Conservation (phyloP, 1,140 invertebrate genomes). For the Drosophila sulfurigaster region DNA sequence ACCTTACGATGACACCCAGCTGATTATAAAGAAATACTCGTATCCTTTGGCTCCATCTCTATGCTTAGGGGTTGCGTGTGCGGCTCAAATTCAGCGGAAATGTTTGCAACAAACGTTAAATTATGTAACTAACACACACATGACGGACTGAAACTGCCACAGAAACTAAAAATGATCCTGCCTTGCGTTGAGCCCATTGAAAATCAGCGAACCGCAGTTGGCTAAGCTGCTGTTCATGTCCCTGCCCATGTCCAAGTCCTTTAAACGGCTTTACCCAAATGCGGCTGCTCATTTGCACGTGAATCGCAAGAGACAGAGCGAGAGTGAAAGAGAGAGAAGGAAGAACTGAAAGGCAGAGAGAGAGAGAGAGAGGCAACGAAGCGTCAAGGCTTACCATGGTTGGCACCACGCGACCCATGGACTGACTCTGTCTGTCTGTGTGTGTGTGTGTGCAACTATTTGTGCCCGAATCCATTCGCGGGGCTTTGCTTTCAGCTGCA, state of each 20-base stretch:
- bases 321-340: no score
- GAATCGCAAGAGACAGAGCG: slow-evolving; percentile 15
- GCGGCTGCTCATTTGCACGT: slow-evolving; percentile 75
- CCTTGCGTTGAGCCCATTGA: slow-evolving; percentile 42
- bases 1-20: slow-evolving; percentile 84
- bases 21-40: slow-evolving; percentile 79
- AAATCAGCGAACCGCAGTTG: slow-evolving; percentile 78
- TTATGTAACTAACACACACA: slow-evolving; percentile 76
- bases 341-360: no score
- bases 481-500: slow-evolving; percentile 80
- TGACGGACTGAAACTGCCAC: slow-evolving; percentile 14
- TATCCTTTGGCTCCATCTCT: slow-evolving; percentile 15
- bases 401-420: neutral
- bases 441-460: slow-evolving; percentile 36
- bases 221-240: slow-evolving; percentile 60
- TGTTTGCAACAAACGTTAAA: slow-evolving; percentile 79
- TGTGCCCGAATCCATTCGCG: slow-evolving; percentile 51
- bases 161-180: neutral
- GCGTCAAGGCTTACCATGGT: slow-evolving; percentile 71
- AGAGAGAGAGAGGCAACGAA: slow-evolving; percentile 43
- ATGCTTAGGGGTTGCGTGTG: slow-evolving; percentile 58
- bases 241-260: slow-evolving; percentile 57
- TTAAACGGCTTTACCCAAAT: slow-evolving; percentile 69
- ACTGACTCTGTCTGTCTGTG: neutral
- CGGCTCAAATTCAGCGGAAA: slow-evolving; percentile 78